Evolutionary conservation across 2,797 vertebrate genomes (phyloP).

Genomic region (Cossypha niveicapilla): DNA sequence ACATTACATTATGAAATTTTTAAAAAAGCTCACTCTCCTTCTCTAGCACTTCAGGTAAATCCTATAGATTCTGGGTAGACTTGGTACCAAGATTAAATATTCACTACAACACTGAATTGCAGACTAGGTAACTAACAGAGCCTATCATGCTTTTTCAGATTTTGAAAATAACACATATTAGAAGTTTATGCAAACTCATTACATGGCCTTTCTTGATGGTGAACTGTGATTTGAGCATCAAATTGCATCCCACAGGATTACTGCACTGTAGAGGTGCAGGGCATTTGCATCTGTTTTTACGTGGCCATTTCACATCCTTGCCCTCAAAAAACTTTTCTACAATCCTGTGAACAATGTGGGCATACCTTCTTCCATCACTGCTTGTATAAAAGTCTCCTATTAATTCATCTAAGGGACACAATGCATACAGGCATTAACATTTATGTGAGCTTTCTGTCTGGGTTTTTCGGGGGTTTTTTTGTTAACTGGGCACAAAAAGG

Average conservation of each 20-base stretch:
- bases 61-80: background rate
- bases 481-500: background rate
- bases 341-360: rapidly evolving
- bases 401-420: background rate
- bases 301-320: background rate
- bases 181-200: background rate
- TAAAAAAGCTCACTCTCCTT: background rate
- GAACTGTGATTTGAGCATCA: background rate
- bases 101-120: rapidly evolving
- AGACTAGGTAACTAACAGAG: background rate
- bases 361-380: background rate
- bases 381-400: background rate
- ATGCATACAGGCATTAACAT: rapidly evolving
- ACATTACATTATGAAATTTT: background rate
- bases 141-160: rapidly evolving
- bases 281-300: rapidly evolving
- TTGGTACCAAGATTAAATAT: background rate
- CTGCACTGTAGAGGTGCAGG: background rate
- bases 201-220: background rate
- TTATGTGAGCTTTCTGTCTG: background rate
- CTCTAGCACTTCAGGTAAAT: background rate
- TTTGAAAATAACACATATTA: background rate
- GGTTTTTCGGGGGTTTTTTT: background rate
- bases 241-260: background rate
- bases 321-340: background rate